phyloP scores from a whole-genome alignment of 2,888 invertebrate species.

The Sinopyrophorus schimmeli region DNA sequence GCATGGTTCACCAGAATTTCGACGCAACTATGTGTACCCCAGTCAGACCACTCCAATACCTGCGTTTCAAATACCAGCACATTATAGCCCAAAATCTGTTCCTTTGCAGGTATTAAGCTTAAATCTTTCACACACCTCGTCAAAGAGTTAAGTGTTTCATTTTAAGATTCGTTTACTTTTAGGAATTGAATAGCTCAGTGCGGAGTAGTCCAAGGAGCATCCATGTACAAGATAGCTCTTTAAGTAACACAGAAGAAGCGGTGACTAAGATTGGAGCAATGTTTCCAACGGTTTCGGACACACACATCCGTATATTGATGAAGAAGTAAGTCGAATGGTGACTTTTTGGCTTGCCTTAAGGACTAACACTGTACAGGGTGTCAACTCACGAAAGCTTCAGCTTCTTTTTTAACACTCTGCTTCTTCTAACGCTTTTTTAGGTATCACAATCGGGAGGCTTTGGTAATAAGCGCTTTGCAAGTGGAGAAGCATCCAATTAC shows the following conservation, averaged over 20 bases:
- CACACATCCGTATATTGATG: slow-evolving; percentile 81
- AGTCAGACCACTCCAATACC: slow-evolving; percentile 67
- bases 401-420: slow-evolving; percentile 1
- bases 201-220: slow-evolving; percentile 54
- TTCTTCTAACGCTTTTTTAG: slow-evolving; percentile 58
- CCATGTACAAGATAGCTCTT: slow-evolving; percentile 63
- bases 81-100: slow-evolving; percentile 66
- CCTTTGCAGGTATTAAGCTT: slow-evolving; percentile 55
- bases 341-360: not conserved
- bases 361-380: not conserved
- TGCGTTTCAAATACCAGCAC: slow-evolving; percentile 63
- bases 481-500: slow-evolving; percentile 90
- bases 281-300: slow-evolving; percentile 90
- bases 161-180: no score
- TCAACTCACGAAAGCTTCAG: not conserved
- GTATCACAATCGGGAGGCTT: slow-evolving; percentile 90
- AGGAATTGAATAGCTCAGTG: slow-evolving; percentile 20
- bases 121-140: slow-evolving; percentile 45
- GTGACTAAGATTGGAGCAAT: slow-evolving; percentile 81
- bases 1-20: slow-evolving; percentile 67
- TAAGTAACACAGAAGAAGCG: slow-evolving; percentile 71
- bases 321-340: slow-evolving; percentile 74
- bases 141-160: slow-evolving; percentile 7
- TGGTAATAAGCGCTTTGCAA: slow-evolving; percentile 90
- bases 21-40: slow-evolving; percentile 72